phyloP scores from a whole-genome alignment of 2,113 vertebrate species.

The Hemiprocne comata region DNA sequence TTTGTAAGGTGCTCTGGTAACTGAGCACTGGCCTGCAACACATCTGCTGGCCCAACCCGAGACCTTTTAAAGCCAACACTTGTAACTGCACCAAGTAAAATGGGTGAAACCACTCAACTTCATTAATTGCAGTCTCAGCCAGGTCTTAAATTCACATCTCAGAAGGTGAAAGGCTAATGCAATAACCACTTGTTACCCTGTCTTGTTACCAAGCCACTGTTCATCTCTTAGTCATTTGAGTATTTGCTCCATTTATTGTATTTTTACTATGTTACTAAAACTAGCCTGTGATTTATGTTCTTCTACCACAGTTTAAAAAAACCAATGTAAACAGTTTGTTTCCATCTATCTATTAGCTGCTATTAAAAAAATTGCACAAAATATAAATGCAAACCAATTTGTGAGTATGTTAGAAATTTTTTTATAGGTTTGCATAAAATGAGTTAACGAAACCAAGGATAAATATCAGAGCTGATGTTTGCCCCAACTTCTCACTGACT shows the following conservation, averaged over 20 bases:
- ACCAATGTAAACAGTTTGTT: not conserved
- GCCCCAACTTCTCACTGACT: not conserved
- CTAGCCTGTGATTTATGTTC: not conserved
- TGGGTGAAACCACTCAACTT: not conserved
- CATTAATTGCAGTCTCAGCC: not conserved
- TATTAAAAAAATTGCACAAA: not conserved
- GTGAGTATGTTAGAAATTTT: not conserved
- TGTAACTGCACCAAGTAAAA: not conserved
- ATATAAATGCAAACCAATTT: not conserved
- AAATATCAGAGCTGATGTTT: not conserved
- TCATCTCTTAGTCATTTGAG: not conserved
- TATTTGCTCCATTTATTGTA: not conserved
- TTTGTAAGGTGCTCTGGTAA: not conserved
- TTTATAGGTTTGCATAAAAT: accelerated
- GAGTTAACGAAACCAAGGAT: not conserved
- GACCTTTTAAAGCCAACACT: not conserved
- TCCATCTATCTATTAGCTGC: not conserved
- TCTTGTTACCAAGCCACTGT: not conserved
- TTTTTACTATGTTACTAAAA: not conserved
- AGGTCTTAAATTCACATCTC: not conserved
- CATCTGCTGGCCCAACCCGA: not conserved
- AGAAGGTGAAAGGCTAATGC: conserved; percentile 25
- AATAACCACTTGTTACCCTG: not conserved
- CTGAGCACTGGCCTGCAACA: not conserved
- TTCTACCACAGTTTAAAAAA: not conserved